Evolutionary conservation across 2,113 vertebrate species (phyloP).

Genomic region (Nestor notabilis): DNA sequence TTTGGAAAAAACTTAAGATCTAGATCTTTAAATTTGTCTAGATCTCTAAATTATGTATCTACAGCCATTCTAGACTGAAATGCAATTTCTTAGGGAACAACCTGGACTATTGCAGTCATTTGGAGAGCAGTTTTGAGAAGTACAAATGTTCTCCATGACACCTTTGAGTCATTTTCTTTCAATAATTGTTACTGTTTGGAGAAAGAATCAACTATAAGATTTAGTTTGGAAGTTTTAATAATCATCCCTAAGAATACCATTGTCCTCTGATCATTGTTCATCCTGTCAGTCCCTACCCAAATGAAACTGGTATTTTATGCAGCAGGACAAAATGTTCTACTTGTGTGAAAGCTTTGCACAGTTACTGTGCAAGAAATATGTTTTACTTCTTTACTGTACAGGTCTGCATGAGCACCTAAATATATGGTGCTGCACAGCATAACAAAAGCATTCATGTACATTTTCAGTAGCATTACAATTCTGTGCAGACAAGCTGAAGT

Average conservation of each 20-base stretch:
- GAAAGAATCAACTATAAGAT: not conserved
- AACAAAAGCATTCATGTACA: not conserved
- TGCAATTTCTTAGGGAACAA: not conserved
- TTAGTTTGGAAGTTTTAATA: not conserved
- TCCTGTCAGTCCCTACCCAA: not conserved
- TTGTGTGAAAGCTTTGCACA: not conserved
- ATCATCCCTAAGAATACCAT: not conserved
- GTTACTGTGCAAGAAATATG: not conserved
- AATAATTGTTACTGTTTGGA: not conserved
- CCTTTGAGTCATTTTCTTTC: not conserved
- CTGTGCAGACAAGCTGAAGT: not conserved
- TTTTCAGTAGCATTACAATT: not conserved
- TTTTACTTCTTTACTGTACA: not conserved
- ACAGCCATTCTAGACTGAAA: not conserved
- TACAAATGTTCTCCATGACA: not conserved
- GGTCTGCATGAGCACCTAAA: not conserved
- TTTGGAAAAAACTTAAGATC: not conserved
- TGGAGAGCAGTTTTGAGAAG: not conserved
- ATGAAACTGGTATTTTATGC: not conserved
- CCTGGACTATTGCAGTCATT: not conserved
- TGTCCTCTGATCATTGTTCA: not conserved
- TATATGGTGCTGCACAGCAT: not conserved
- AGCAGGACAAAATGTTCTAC: not conserved
- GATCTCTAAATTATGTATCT: not conserved
- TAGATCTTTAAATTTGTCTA: not conserved